A percentile compares a stretch with the other conserved stretches of the same genome.
Evolutionary conservation across 1,140 invertebrate species (phyloP).

Genomic region (Bursaphelenchus mucronatus): DNA sequence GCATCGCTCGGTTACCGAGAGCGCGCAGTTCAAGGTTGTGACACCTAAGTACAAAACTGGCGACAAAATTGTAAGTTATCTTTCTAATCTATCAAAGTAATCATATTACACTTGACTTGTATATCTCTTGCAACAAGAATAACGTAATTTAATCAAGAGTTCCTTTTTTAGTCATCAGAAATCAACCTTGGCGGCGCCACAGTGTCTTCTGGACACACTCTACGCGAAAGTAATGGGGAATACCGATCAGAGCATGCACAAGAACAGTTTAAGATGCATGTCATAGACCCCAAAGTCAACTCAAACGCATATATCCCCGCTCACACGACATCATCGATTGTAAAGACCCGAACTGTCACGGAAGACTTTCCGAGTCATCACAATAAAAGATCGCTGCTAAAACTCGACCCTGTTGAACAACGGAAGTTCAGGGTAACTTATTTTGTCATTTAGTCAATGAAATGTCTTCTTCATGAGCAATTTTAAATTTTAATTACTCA

Average conservation of each 20-base stretch:
- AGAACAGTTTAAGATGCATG: slow-evolving; percentile 57
- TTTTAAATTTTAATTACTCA: slow-evolving; percentile 9
- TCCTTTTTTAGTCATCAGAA: slow-evolving; percentile 29
- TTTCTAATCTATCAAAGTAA: background rate
- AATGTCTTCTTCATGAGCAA: slow-evolving; percentile 4
- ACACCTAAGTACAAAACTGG: slow-evolving; percentile 39
- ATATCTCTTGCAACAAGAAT: background rate
- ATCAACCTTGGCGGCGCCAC: slow-evolving; percentile 35
- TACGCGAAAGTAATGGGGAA: slow-evolving; percentile 50
- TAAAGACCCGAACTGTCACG: slow-evolving; percentile 31
- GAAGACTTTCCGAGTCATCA: slow-evolving; percentile 59
- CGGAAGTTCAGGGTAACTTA: slow-evolving; percentile 33
- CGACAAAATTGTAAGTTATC: slow-evolving; percentile 38
- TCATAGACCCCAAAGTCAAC: slow-evolving; percentile 58
- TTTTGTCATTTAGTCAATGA: background rate
- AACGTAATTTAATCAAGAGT: background rate
- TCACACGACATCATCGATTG: slow-evolving; percentile 32
- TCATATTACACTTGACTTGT: background rate
- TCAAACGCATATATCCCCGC: slow-evolving; percentile 43
- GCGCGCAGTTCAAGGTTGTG: slow-evolving; percentile 24
- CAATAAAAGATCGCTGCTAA: slow-evolving; percentile 55
- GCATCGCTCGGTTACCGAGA: no score
- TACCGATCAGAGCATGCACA: slow-evolving; percentile 50
- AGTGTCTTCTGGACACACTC: slow-evolving; percentile 31
- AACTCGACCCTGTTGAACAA: slow-evolving; percentile 53